Conservation (phyloP, 2,113 vertebrate genomes). For the Gasterosteus nipponicus region DNA sequence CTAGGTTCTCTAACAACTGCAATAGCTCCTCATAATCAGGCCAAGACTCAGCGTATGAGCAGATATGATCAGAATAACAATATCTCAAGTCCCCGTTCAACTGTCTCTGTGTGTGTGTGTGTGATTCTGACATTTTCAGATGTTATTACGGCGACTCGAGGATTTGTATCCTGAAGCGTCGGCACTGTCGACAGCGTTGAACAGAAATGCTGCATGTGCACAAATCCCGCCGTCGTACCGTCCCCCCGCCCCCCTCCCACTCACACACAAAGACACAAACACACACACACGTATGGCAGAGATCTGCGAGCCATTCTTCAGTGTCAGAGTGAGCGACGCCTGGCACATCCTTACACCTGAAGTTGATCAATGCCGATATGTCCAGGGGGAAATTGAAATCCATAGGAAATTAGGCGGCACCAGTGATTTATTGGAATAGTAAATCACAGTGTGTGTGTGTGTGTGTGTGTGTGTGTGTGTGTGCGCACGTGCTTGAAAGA, state of each 20-base stretch:
- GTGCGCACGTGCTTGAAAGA: conserved; percentile 9
- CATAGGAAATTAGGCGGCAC: conserved; percentile 80
- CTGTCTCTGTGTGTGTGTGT: conserved; percentile 41
- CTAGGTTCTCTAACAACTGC: conserved; percentile 47
- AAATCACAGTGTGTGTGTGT: conserved; percentile 68
- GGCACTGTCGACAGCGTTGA: conserved; percentile 33
- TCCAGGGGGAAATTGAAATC: conserved; percentile 83
- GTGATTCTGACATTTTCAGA: conserved; percentile 77
- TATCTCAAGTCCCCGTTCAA: conserved; percentile 59
- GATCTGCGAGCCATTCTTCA: conserved; percentile 72
- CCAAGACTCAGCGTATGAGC: conserved; percentile 24
- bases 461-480: not conserved
- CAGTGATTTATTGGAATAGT: conserved; percentile 82
- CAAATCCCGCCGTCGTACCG: conserved; percentile 52
- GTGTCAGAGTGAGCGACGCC: conserved; percentile 75
- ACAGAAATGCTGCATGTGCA: conserved; percentile 73
- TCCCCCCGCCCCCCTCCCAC: not conserved
- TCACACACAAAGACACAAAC: conserved; percentile 22
- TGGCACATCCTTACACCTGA: conserved; percentile 78
- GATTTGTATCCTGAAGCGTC: conserved; percentile 72
- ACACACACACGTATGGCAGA: conserved; percentile 37
- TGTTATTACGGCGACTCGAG: conserved; percentile 74
- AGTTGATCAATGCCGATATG: conserved; percentile 81
- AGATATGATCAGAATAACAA: conserved; percentile 72
- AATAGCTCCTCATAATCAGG: conserved; percentile 63